phyloP scores from a whole-genome alignment of 64 coral and sea anemone genomes.

The Cladopsammia gracilis region DNA sequence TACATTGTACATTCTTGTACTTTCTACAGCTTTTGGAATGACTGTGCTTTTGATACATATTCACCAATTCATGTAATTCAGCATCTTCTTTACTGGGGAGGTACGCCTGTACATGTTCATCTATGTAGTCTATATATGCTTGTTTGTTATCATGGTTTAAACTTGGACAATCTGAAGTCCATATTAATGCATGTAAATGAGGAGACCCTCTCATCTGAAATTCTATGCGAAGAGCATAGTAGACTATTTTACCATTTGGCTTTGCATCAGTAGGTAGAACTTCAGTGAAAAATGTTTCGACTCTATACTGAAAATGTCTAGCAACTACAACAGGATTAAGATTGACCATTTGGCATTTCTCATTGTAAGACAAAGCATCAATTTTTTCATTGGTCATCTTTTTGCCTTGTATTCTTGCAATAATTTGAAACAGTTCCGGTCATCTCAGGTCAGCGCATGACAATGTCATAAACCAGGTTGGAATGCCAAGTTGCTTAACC shows the following conservation, averaged over 20 bases:
- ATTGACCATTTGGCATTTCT: not conserved
- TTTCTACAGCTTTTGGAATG: not conserved
- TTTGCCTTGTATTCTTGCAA: not conserved
- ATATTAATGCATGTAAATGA: not conserved
- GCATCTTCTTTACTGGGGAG: not conserved
- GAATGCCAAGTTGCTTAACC: conserved; percentile 15
- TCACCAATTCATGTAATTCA: not conserved
- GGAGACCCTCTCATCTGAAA: not conserved
- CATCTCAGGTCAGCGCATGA: conserved; percentile 46
- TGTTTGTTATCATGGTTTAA: not conserved
- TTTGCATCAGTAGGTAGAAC: not conserved
- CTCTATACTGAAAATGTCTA: not conserved
- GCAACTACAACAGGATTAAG: not conserved
- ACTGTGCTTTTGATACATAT: not conserved
- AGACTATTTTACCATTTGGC: not conserved
- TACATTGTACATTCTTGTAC: conserved; percentile 6
- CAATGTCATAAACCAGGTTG: conserved; percentile 42
- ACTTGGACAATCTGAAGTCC: conserved; percentile 2
- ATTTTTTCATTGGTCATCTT: conserved; percentile 13
- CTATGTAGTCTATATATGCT: not conserved
- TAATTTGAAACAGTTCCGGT: conserved; percentile 31
- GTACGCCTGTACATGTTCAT: not conserved
- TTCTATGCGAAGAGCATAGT: not conserved
- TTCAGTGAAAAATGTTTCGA: not conserved
- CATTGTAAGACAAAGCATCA: not conserved